Evolutionary conservation across 2,113 vertebrate genomes (phyloP), one percentile per base, ranked within the genome.

Genomic region (Alosa alosa): DNA sequence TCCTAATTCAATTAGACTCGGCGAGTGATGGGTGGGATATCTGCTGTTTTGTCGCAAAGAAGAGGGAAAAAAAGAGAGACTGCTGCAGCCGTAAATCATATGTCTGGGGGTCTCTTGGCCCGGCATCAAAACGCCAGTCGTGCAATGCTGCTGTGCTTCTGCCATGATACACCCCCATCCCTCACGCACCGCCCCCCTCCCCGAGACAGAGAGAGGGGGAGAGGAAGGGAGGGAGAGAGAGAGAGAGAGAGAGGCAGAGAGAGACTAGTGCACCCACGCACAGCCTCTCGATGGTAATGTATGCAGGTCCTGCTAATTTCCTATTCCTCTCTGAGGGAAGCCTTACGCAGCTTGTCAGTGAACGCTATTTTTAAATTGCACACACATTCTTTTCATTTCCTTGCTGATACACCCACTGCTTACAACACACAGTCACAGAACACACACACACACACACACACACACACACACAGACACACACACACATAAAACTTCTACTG

Each of bases 281-380:
- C 88, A 90, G 90, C 87, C 92, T 87, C 89, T 46, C 84, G 46
- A 83, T 85, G 90, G 85, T 94, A 94, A 93, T 94, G 92, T 92
- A 94, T 94, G 91, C 93, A 90, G 89, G 88, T 50, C 81, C 90
- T 84, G 87, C 93, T 93, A 87, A 94, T 95, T 94, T 92, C 89
- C 89, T 87, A 92, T 93, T 94, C 92, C 91, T 94, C 93, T 94
- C 90, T 81, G 88, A 93, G 57, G 91, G 92, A 92, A 94, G 88
- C 89, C 91, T 92, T 94, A 91, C 88, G 89, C 91, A 92, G 90
- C 89, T 84, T 91, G 90, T 87, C 89, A 90, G 90, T 89, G 81
- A 31, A 6, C 89, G 93, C 94, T 94, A 94, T 94, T 94, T 94
- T 92, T 93, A 94, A 88, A 82, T 68, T 84, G 88, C 91, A 84